Conservation (phyloP, 2,113 vertebrate species). For the Gambusia holbrooki region DNA sequence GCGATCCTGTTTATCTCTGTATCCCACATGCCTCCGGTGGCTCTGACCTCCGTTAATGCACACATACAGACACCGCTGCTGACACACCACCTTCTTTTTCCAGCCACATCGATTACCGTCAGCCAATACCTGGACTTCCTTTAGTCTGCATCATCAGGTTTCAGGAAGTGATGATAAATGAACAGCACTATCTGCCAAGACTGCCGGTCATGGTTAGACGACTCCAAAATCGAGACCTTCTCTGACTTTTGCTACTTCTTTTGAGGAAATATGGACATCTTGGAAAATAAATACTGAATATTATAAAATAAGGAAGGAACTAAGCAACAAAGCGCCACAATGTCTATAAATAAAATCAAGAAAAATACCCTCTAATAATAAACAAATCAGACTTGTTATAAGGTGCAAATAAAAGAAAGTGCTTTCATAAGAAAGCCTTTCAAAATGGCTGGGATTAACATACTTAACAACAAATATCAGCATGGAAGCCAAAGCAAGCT, state of each 20-base stretch:
- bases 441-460: background rate
- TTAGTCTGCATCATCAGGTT: slow-evolving; percentile 61
- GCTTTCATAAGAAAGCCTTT: background rate
- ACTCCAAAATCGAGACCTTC: slow-evolving; percentile 30
- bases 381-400: background rate
- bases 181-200: slow-evolving; percentile 19
- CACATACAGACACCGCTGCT: slow-evolving; percentile 28
- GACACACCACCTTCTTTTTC: slow-evolving; percentile 51
- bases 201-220: slow-evolving; percentile 20
- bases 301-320: slow-evolving; percentile 1
- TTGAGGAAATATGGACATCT: background rate
- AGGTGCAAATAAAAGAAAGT: background rate
- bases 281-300: background rate
- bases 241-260: background rate
- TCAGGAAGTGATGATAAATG: slow-evolving; percentile 61
- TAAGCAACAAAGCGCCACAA: background rate
- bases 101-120: slow-evolving; percentile 54
- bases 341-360: background rate
- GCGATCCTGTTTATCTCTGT: slow-evolving; percentile 65
- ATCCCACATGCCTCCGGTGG: slow-evolving; percentile 31
- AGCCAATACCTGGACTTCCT: slow-evolving; percentile 57
- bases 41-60: slow-evolving; percentile 27
- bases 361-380: no score
- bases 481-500: background rate
- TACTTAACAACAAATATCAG: background rate